A percentile compares a stretch with the other conserved stretches of the same genome.
These are phyloP conservation scores for Planiliza haematocheilus DNA, from an alignment of 2,113 vertebrate species.

Conservation along the genomic window DNA sequence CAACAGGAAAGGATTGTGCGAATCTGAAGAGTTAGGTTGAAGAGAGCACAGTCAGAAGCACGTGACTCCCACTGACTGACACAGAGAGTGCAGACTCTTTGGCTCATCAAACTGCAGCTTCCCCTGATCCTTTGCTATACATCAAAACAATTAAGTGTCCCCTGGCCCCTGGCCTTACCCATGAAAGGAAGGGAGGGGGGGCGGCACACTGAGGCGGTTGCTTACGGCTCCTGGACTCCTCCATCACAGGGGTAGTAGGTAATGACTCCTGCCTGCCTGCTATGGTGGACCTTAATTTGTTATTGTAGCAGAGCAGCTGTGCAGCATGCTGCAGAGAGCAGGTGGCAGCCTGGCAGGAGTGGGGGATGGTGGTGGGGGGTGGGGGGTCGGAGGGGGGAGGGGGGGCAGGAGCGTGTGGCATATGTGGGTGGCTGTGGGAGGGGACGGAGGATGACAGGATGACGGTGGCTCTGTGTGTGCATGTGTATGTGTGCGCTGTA, in stretches of 20 bases:
- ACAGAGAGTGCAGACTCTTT: constrained; percentile 46
- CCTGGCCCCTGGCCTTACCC: constrained; percentile 36
- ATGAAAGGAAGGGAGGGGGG: background rate
- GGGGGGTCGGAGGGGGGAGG: constrained; percentile 34
- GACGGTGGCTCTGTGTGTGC: constrained; percentile 47
- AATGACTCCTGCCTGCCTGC: constrained; percentile 75
- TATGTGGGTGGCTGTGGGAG: constrained; percentile 76
- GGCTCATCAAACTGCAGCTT: constrained; percentile 48
- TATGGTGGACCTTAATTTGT: constrained; percentile 84
- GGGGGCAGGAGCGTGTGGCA: constrained; percentile 73
- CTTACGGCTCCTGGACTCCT: constrained; percentile 51
- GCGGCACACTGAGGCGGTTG: constrained; percentile 10
- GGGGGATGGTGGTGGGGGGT: constrained; percentile 56
- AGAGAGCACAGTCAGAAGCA: constrained; percentile 31
- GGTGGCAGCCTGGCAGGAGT: constrained; percentile 84
- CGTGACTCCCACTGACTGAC: constrained; percentile 35
- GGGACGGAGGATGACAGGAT: constrained; percentile 44
- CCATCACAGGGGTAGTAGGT: constrained; percentile 68
- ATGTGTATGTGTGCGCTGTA: constrained; percentile 42
- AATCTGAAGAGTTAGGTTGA: background rate
- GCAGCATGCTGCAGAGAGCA: constrained; percentile 84
- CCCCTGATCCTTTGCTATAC: constrained; percentile 32
- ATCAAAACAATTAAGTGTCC: constrained; percentile 66
- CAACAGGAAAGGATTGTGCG: too few relatives aligned
- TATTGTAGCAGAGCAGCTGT: constrained; percentile 87